Percentiles rank a stretch among this genome's conserved stretches.
Conservation (phyloP, 2,113 vertebrate genomes). For the Globicephala melas region DNA sequence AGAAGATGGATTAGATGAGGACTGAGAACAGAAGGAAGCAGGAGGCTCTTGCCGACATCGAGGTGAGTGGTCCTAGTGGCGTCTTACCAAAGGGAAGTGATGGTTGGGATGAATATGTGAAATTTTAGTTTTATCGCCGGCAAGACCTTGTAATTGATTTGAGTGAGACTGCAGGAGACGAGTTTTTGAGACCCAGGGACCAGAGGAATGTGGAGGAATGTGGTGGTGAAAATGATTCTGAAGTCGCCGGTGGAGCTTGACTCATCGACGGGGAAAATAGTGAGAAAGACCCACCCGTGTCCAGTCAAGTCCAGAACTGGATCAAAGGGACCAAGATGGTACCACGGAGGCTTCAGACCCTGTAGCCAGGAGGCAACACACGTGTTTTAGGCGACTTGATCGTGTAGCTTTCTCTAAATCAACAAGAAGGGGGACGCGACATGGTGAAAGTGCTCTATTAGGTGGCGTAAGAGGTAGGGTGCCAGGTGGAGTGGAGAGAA, state of each 20-base stretch:
- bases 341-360: background rate
- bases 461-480: background rate
- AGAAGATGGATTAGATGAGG: background rate
- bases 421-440: background rate
- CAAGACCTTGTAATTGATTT: background rate
- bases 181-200: background rate
- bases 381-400: background rate
- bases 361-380: background rate
- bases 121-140: background rate
- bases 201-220: background rate
- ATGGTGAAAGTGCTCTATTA: background rate
- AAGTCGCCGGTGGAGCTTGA: background rate
- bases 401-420: background rate
- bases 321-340: background rate
- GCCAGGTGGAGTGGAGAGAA: background rate
- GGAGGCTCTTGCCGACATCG: accelerated
- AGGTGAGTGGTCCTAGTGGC: background rate
- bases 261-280: background rate
- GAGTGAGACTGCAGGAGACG: background rate
- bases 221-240: background rate
- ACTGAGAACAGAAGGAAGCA: background rate
- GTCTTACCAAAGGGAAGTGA: background rate
- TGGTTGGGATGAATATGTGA: background rate
- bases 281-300: background rate
- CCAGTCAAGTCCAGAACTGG: background rate